phyloP scores from a whole-genome alignment of 2,888 invertebrate species.

The Coelinius sp. region DNA sequence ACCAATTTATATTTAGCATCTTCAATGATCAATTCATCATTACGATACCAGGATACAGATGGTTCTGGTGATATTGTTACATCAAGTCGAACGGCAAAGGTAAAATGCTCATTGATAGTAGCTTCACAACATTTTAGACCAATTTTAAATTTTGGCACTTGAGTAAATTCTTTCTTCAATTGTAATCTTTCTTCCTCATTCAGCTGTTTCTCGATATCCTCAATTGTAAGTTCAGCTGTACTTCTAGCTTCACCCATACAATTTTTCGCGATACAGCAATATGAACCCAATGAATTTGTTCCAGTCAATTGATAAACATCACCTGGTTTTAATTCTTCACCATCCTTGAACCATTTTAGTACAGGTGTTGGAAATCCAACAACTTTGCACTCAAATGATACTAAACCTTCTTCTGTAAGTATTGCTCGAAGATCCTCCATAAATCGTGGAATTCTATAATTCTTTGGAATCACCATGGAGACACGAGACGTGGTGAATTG shows the following conservation, averaged over 20 bases:
- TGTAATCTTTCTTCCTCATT: constrained; percentile 89
- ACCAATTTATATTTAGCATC: constrained; percentile 79
- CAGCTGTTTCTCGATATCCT: constrained; percentile 91
- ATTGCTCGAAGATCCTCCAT: constrained; percentile 92
- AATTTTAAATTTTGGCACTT: constrained; percentile 86
- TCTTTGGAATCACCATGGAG: constrained; percentile 88
- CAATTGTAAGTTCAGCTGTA: constrained; percentile 88
- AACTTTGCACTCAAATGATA: constrained; percentile 94
- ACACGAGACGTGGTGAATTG: constrained; percentile 83
- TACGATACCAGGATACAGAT: constrained; percentile 88
- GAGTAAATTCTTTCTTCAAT: constrained; percentile 79
- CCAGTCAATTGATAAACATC: constrained; percentile 94
- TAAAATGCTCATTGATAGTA: constrained; percentile 85
- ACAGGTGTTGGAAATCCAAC: constrained; percentile 92
- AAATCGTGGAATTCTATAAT: constrained; percentile 90
- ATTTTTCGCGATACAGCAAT: constrained; percentile 90
- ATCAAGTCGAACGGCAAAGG: constrained; percentile 82
- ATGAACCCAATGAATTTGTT: constrained; percentile 88
- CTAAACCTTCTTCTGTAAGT: constrained; percentile 90
- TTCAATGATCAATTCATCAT: constrained; percentile 82
- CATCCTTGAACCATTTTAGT: constrained; percentile 93
- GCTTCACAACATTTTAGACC: constrained; percentile 88
- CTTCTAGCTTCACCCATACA: constrained; percentile 93
- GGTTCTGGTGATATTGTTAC: constrained; percentile 88
- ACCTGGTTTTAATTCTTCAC: constrained; percentile 91